Percentiles rank a stretch among this genome's conserved stretches.
Evolutionary conservation across 2,888 invertebrate genomes (phyloP).

Genomic region (Kryphioiulus occultus): DNA sequence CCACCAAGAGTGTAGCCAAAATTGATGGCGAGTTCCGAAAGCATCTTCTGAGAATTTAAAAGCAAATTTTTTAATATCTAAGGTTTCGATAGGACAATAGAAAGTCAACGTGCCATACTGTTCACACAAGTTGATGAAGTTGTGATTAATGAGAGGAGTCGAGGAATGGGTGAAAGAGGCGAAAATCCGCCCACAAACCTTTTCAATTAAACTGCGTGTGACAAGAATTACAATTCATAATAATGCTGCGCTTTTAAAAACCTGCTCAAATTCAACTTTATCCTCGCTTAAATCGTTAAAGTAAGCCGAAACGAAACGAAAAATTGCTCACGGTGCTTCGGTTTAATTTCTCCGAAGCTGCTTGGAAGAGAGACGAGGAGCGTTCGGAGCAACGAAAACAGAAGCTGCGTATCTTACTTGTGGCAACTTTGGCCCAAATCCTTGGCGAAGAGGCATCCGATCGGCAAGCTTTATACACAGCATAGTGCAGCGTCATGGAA

Average conservation of each 20-base stretch:
- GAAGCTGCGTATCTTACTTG: not conserved
- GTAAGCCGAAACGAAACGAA: not conserved
- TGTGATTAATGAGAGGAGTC: slow-evolving; percentile 26
- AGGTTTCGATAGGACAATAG: not conserved
- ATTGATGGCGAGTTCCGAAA: too few relatives aligned
- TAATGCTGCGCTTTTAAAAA: slow-evolving; percentile 14
- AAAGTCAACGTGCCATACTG: not conserved
- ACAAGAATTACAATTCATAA: not conserved
- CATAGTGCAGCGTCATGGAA: not conserved
- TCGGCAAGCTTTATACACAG: not conserved
- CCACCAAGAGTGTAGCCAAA: too few relatives aligned
- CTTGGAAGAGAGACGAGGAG: not conserved
- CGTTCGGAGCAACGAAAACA: not conserved
- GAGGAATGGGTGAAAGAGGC: slow-evolving; percentile 24
- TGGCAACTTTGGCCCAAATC: not conserved
- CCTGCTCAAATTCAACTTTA: not conserved
- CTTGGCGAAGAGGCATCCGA: not conserved
- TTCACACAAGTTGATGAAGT: not conserved
- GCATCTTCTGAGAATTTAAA: not conserved
- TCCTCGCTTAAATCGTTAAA: not conserved
- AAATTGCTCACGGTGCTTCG: not conserved
- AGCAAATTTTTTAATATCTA: slow-evolving; percentile 26
- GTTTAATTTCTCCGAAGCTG: not conserved
- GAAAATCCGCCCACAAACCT: not conserved
- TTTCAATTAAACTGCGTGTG: not conserved